phyloP scores from a whole-genome alignment of 2,888 invertebrate species.

The Cancer borealis region DNA sequence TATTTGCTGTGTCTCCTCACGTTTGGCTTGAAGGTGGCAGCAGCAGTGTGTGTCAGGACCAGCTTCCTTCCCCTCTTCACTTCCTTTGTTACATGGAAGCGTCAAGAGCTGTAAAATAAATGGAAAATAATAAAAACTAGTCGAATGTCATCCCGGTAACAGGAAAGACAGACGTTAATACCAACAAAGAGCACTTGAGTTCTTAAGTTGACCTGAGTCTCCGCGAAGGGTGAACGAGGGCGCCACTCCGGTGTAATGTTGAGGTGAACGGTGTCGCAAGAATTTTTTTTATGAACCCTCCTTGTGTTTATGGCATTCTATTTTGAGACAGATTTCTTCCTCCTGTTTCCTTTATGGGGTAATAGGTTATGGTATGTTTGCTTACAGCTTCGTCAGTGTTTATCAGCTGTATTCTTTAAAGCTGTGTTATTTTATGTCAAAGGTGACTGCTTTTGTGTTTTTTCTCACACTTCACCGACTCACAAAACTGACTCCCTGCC shows the following conservation, averaged over 20 bases:
- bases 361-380: not conserved
- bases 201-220: not conserved
- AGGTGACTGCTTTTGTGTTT: not conserved
- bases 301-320: not conserved
- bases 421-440: not conserved
- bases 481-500: not conserved
- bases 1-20: not conserved
- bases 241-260: not conserved
- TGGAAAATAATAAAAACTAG: not conserved
- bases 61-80: not conserved
- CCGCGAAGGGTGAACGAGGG: not conserved
- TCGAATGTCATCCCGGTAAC: not conserved
- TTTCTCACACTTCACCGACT: not conserved
- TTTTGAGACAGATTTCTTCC: not conserved
- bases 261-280: not conserved
- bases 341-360: not conserved
- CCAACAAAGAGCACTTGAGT: not conserved
- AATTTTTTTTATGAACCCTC: not conserved
- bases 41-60: not conserved
- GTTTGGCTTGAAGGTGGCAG: not conserved
- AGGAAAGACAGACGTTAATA: not conserved
- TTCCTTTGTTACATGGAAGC: not conserved
- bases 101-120: not conserved
- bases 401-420: not conserved
- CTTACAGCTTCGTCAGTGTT: not conserved